Conservation (phyloP, 2,888 invertebrate species). For the Himalopsyche anomala region DNA sequence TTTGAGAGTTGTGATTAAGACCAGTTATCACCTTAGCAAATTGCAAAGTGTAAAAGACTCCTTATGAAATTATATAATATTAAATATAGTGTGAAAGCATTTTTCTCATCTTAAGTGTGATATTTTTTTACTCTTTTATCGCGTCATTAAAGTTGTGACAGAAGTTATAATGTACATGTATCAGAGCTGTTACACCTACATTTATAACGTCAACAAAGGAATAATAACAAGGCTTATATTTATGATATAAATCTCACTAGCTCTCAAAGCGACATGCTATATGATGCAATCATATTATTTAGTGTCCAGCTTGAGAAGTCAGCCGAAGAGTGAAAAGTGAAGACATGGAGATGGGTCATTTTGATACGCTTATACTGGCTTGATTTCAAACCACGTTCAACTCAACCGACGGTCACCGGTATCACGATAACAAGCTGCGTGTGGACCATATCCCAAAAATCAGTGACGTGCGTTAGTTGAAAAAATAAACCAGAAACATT, state of each 20-base stretch:
- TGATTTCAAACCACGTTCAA: constrained; percentile 38
- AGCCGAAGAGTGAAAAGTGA: constrained; percentile 15
- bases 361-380: constrained; percentile 27
- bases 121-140: too few species aligned
- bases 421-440: constrained; percentile 39
- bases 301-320: constrained; percentile 32
- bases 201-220: constrained; percentile 35
- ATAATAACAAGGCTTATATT: constrained; percentile 16
- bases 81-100: too few species aligned
- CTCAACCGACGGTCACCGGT: neutral
- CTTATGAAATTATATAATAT: too few species aligned
- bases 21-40: too few species aligned
- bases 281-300: constrained; percentile 37
- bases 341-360: constrained; percentile 37
- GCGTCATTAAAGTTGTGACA: too few species aligned
- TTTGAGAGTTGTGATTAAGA: too few species aligned
- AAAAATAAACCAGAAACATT: too few species aligned
- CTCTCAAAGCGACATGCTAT: neutral
- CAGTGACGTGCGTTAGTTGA: neutral
- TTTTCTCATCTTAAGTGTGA: too few species aligned
- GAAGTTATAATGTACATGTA: neutral
- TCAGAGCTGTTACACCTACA: constrained; percentile 16
- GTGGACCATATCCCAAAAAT: constrained; percentile 22
- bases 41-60: too few species aligned
- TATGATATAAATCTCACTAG: neutral